These are phyloP conservation scores for Phalacrocorax brasilianus DNA, from an alignment of 2,113 vertebrate species.

Conservation along the genomic window DNA sequence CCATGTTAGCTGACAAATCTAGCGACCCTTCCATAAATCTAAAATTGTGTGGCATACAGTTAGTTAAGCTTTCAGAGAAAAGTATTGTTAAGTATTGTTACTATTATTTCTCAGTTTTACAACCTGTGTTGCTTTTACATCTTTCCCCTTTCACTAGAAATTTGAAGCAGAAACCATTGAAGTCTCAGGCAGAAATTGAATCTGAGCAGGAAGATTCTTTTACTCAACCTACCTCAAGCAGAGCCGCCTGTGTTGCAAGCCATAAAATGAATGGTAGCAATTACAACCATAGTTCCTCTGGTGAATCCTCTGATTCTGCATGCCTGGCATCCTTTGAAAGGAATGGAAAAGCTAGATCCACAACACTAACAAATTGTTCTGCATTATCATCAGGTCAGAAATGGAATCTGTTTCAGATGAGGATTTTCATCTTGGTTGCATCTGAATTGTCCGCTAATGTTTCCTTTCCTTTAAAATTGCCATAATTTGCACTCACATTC, in stretches of 20 bases:
- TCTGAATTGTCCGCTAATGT: not conserved
- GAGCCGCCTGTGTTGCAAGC: constrained; percentile 54
- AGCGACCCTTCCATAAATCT: not conserved
- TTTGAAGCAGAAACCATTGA: constrained; percentile 73
- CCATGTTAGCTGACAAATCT: not conserved
- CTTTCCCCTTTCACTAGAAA: constrained; percentile 72
- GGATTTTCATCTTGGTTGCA: not conserved
- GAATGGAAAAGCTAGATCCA: constrained; percentile 71
- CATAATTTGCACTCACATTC: not conserved
- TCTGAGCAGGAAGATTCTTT: constrained; percentile 70
- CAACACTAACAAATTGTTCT: constrained; percentile 34
- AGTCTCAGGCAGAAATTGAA: constrained; percentile 83
- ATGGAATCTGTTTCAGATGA: not conserved
- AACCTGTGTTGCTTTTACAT: not conserved
- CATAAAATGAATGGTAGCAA: constrained; percentile 11
- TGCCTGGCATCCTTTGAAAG: constrained; percentile 60
- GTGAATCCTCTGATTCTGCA: constrained; percentile 76
- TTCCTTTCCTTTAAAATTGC: not conserved
- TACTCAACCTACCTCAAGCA: constrained; percentile 87
- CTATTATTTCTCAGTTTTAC: not conserved
- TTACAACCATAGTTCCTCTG: constrained; percentile 70
- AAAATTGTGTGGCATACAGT: rapidly evolving
- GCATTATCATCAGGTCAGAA: constrained; percentile 80
- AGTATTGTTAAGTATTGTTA: not conserved
- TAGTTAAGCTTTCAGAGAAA: not conserved